These are phyloP conservation scores for Forficula auricularia DNA, from an alignment of 1,140 invertebrate species.

Conservation along the genomic window DNA sequence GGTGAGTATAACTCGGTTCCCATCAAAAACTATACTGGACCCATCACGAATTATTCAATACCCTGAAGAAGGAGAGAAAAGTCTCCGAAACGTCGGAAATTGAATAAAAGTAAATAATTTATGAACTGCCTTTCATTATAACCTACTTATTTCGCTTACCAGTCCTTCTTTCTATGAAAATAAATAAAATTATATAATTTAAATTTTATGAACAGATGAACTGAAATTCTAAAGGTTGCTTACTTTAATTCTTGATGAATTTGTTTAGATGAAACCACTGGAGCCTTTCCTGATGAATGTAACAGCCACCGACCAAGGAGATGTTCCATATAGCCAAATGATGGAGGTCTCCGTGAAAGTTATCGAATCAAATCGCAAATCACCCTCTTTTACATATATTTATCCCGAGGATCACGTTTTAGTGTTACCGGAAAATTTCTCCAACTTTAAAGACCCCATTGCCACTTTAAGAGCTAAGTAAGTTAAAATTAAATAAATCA, in stretches of 20 bases:
- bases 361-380: slow-evolving; percentile 72
- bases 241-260: too few relatives aligned
- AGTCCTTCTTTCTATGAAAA: too few relatives aligned
- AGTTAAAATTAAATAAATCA: slow-evolving; percentile 27
- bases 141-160: too few relatives aligned
- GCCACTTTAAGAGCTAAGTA: slow-evolving; percentile 46
- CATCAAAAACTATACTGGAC: too few relatives aligned
- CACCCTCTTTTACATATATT: slow-evolving; percentile 47
- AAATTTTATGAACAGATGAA: too few relatives aligned
- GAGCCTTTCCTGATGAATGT: slow-evolving; percentile 36
- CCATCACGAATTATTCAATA: too few relatives aligned
- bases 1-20: too few relatives aligned
- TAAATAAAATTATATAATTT: too few relatives aligned
- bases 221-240: background rate
- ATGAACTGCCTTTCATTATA: too few relatives aligned
- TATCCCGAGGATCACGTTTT: slow-evolving; percentile 36
- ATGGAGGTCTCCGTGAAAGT: slow-evolving; percentile 66
- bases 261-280: slow-evolving; percentile 2
- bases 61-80: too few relatives aligned
- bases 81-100: too few relatives aligned
- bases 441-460: slow-evolving; percentile 45
- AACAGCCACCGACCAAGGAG: slow-evolving; percentile 56
- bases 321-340: slow-evolving; percentile 35
- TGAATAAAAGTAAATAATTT: too few relatives aligned
- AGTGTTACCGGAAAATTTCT: slow-evolving; percentile 50